Base-by-base conservation (phyloP, 2,888 invertebrate species). In the Ceramica pisi region DNA sequence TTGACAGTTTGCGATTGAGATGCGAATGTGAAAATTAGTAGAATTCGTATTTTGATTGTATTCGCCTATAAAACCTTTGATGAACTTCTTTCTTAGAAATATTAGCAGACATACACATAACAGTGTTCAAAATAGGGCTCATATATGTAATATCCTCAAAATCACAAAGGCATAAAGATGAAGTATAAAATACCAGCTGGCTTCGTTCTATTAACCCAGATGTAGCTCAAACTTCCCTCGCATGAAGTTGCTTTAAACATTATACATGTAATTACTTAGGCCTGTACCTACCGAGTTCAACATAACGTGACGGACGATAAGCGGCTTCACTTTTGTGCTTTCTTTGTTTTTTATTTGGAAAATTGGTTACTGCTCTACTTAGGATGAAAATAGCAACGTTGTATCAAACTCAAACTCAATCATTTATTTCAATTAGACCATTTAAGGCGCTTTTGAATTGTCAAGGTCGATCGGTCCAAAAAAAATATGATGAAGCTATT, bases 181-280 rank as follows among this genome's bases (percentile, higher is more conserved):
- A 55, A 60, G 46, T 55, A 44, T 31, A 63, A 78, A 63, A 78
- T 59, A 62, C 10, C 62, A 48, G 51, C 14, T 60, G 31, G 10
- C 63, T 59, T 38, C 38, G 55, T 10, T 53, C 75, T 61, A 81
- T 59, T 79, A 76, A 75, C 82, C 81, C 53, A 77, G 51, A 70
- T 82, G 59, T 44, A 56, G 57, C 64, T 35, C 35, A 59, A 80
- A 71, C 56, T 76, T 77, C n/a, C 69, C 67, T 70, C 59, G 46
- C 57, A 71, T 60, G 53, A 21, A 57, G 60, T 72, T 57, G 71
- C 71, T 71, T 65, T 8, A 74, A 74, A 69, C 56, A 35, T 68
- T 67, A 56, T 56, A 65, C 60, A 31, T 61, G 72, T 79, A 79
- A 81, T 82, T 81, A 81, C 81, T 81, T 82, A 82, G 21, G 21